Percentiles rank a stretch among this genome's conserved stretches.
phyloP scores from a whole-genome alignment of 2,113 vertebrate genomes.

The Danio rerio region DNA sequence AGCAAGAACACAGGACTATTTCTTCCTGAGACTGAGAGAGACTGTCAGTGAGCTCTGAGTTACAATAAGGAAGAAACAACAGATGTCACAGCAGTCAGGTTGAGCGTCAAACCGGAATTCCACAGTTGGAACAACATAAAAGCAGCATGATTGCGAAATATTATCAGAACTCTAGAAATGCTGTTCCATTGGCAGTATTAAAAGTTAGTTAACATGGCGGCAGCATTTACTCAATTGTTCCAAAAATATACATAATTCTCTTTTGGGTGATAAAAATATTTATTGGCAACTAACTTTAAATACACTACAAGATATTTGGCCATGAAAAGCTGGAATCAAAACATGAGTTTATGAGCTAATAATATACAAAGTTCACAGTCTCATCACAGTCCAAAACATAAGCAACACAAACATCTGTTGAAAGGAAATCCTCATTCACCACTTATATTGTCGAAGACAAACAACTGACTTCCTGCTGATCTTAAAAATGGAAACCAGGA shows the following conservation, averaged over 20 bases:
- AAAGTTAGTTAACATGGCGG: neutral
- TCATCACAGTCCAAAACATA: neutral
- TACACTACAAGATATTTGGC: neutral
- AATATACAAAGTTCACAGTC: neutral
- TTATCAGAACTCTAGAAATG: neutral
- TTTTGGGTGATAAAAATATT: neutral
- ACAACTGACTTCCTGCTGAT: slow-evolving; percentile 2
- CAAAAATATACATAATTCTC: too few species aligned
- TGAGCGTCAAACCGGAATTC: slow-evolving; percentile 2
- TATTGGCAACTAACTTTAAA: too few species aligned
- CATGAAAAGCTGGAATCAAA: neutral
- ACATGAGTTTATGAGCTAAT: neutral
- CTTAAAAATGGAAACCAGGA: slow-evolving; percentile 14
- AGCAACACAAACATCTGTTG: slow-evolving; percentile 12
- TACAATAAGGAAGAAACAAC: slow-evolving; percentile 29
- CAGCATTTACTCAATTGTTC: too few species aligned
- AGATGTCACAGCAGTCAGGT: slow-evolving; percentile 45
- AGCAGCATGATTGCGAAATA: neutral
- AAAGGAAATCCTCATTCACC: slow-evolving; percentile 5
- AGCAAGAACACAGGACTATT: slow-evolving; percentile 35
- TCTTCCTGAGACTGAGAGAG: slow-evolving; percentile 38
- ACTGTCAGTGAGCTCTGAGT: slow-evolving; percentile 34
- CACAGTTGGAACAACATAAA: neutral
- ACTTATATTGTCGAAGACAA: neutral
- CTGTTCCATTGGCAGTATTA: neutral